Conservation (phyloP, 1,140 invertebrate species). For the Ips typographus region DNA sequence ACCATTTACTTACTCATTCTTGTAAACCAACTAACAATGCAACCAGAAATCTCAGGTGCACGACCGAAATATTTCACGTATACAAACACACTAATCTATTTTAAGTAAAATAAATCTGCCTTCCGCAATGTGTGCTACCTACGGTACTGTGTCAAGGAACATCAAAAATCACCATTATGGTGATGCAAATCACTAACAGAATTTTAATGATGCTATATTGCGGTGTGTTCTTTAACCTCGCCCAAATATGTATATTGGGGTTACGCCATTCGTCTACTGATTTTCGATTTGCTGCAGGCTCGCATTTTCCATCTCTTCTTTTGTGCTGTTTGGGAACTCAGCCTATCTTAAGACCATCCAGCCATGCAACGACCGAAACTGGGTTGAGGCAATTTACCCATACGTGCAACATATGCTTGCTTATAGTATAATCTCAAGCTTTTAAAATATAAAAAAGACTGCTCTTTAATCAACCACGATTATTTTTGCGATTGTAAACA, state of each 20-base stretch:
- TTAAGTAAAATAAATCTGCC: slow-evolving; percentile 11
- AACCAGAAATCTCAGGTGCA: background rate
- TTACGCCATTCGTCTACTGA: slow-evolving; percentile 26
- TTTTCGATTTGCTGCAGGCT: slow-evolving; percentile 24
- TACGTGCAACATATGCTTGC: too few relatives aligned
- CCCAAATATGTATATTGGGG: slow-evolving; percentile 35
- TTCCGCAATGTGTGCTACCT: slow-evolving; percentile 29
- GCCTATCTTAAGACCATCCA: slow-evolving; percentile 5
- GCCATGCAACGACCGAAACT: background rate
- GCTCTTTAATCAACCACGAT: too few relatives aligned
- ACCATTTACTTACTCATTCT: background rate
- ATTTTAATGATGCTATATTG: slow-evolving; percentile 31
- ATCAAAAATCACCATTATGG: slow-evolving; percentile 32
- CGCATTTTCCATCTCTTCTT: slow-evolving; percentile 24
- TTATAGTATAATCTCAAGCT: too few relatives aligned
- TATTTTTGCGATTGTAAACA: too few relatives aligned
- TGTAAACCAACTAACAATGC: slow-evolving; percentile 1
- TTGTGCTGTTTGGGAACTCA: slow-evolving; percentile 11
- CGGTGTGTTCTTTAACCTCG: slow-evolving; percentile 30
- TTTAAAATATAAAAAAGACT: too few relatives aligned
- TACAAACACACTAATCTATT: slow-evolving; percentile 8
- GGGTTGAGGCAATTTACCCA: background rate
- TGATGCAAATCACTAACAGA: slow-evolving; percentile 31
- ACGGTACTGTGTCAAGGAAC: slow-evolving; percentile 26
- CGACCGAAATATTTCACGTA: slow-evolving; percentile 7